A percentile compares a stretch with the other conserved stretches of the same genome.
phyloP scores from a whole-genome alignment of 1,140 invertebrate species.

The Meloidogyne floridensis region DNA sequence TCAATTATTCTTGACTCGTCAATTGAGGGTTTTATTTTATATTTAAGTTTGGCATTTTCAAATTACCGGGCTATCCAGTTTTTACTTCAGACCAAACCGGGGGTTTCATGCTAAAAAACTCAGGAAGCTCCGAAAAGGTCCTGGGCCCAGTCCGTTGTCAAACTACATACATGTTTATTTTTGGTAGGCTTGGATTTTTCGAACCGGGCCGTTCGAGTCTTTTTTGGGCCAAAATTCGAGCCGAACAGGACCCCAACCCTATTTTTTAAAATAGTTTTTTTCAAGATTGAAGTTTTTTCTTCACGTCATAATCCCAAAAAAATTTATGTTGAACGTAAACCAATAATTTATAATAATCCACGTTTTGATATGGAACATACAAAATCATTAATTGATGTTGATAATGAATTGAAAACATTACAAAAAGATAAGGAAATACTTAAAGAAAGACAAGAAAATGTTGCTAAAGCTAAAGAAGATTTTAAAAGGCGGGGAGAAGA shows the following conservation, averaged over 20 bases:
- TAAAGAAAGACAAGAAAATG: constrained; percentile 5
- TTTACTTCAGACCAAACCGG: too few species aligned
- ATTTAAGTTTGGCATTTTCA: not conserved
- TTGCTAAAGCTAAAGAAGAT: not conserved
- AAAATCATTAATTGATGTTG: constrained; percentile 14
- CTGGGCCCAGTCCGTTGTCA: too few species aligned
- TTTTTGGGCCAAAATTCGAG: too few species aligned
- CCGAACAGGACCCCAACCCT: too few species aligned
- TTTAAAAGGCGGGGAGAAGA: constrained; percentile 2
- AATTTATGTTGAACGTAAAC: constrained; percentile 20
- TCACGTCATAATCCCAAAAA: constrained; percentile 27
- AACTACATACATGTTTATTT: too few species aligned
- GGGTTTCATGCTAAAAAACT: too few species aligned
- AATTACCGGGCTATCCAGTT: too few species aligned
- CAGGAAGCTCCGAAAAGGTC: too few species aligned
- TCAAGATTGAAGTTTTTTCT: constrained; percentile 34
- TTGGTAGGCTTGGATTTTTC: too few species aligned
- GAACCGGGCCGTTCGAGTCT: too few species aligned
- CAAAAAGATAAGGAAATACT: constrained; percentile 5
- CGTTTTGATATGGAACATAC: constrained; percentile 33
- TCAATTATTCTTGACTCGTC: constrained; percentile 42
- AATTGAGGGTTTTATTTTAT: constrained; percentile 26
- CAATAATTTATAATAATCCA: constrained; percentile 15
- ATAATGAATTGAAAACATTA: not conserved
- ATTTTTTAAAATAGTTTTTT: not conserved